These are phyloP conservation scores for Drosophila varians DNA, from an alignment of 1,140 invertebrate species.

Conservation along the genomic window DNA sequence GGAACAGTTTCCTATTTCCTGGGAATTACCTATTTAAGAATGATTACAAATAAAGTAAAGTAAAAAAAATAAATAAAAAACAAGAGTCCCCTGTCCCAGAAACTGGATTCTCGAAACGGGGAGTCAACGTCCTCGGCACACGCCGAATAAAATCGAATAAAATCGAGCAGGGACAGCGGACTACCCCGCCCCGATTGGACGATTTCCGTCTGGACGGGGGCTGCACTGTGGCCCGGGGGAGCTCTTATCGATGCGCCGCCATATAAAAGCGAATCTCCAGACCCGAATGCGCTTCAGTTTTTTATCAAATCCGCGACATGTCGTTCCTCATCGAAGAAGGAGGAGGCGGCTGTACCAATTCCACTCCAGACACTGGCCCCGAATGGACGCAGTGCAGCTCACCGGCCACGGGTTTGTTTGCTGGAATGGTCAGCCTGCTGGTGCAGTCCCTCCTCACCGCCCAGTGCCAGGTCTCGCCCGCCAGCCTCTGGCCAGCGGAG, in stretches of 20 bases:
- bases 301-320: slow-evolving; percentile 49
- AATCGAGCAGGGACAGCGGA: not conserved
- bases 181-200: no score
- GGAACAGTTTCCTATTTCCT: no score
- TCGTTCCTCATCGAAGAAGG: slow-evolving; percentile 24
- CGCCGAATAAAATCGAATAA: no score
- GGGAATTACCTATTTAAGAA: no score
- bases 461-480: slow-evolving; percentile 85
- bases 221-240: slow-evolving; percentile 1
- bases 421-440: slow-evolving; percentile 84
- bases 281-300: not conserved
- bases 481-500: slow-evolving; percentile 84
- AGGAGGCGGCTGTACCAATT: not conserved
- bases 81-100: not conserved
- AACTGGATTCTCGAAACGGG: not conserved
- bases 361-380: not conserved
- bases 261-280: slow-evolving; percentile 54
- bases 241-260: slow-evolving; percentile 37
- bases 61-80: not conserved
- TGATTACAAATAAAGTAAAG: not conserved
- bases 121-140: slow-evolving; percentile 1
- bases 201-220: not conserved
- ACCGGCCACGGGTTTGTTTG: slow-evolving; percentile 46
- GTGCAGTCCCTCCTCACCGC: slow-evolving; percentile 85
- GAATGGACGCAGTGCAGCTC: not conserved